Evolutionary conservation across 2,113 vertebrate species (phyloP), one percentile per base, ranked within the genome.

Genomic region (Cebidichthys violaceus): DNA sequence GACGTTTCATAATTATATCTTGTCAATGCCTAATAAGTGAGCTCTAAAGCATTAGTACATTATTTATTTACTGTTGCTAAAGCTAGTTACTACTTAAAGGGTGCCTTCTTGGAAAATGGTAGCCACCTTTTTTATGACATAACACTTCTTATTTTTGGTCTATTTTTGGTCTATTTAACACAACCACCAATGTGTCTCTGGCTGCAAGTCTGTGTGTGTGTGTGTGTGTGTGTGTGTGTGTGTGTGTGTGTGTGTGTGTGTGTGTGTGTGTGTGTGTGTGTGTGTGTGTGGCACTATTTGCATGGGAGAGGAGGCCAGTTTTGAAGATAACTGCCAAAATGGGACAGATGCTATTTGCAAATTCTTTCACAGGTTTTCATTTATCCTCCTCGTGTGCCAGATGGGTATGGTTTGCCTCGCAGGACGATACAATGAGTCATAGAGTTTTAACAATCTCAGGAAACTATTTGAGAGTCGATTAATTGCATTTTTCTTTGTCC

Each of bases 361-460:
- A 71, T 33, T 60, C 50, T 68, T 29, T 73, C 37, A 43, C 35
- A 60, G 31, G 41, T 22, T 83, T 76, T 66, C 57, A 82, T 72
- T 74, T 47, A 66, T 70, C 54, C 64, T 67, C 54, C 39, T 59
- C 18, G 9, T 37, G 57, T 22, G 39, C 52, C 85, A 82, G 82
- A 70, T 29, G 81, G 86, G 41, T 4, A 60, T 15, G 70, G 37
- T 55, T 78, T 37, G 10, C 76, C 57, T 69, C 41, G 14, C 39
- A 79, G 76, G 37, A 75, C 70, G 74, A 64, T 17, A 31, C n/a
- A 73, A 59, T 71, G 82, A 73, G 60, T 76, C 85, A 78, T 66
- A 68, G 81, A 76, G 70, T 65, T 52, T 24, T 45, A 45, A 88
- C 65, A 75, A 82, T 83, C 37, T 37, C 69, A 82, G 81, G 76